phyloP scores from a whole-genome alignment of 2,797 vertebrate genomes.

The Threskiornis aethiopicus region DNA sequence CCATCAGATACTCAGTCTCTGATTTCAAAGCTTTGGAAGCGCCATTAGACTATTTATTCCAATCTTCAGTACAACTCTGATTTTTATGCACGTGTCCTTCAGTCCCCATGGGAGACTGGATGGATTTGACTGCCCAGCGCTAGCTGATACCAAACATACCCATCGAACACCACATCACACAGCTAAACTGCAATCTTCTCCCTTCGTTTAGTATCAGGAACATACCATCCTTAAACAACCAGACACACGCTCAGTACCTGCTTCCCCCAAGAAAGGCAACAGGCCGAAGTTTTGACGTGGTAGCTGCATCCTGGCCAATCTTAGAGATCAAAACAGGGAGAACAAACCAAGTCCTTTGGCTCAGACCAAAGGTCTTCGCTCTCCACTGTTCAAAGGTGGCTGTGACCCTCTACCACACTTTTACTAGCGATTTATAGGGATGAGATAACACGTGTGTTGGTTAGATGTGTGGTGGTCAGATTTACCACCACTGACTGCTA shows the following conservation, averaged over 20 bases:
- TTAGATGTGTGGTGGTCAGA: background rate
- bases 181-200: background rate
- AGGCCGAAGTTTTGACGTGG: background rate
- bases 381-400: background rate
- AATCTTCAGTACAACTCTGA: background rate
- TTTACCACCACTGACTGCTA: background rate
- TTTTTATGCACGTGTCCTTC: background rate
- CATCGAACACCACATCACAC: background rate
- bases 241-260: background rate
- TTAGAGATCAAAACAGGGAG: background rate
- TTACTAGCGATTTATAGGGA: background rate
- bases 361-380: background rate
- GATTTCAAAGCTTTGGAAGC: background rate
- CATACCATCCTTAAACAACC: rapidly evolving
- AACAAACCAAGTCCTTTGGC: background rate
- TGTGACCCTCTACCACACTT: background rate
- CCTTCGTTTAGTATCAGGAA: background rate
- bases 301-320: background rate
- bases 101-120: background rate
- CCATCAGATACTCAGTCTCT: background rate
- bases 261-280: background rate
- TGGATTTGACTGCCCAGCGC: background rate
- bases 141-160: background rate
- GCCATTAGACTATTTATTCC: background rate
- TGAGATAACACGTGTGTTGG: background rate